Conservation (phyloP, 2,888 invertebrate genomes). For the Geophilus truncorum region DNA sequence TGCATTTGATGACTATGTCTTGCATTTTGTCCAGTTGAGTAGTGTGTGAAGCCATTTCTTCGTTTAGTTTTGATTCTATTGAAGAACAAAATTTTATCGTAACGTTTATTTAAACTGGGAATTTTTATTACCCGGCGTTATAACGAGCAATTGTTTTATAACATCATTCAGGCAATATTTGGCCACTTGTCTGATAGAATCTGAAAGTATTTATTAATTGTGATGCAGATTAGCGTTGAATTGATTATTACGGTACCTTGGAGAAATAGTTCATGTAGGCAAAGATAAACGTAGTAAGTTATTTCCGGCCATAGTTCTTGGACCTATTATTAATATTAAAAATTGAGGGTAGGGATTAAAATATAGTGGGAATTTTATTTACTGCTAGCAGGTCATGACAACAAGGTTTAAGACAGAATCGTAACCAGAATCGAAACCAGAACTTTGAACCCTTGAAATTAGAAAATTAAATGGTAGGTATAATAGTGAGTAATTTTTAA, state of each 20-base stretch:
- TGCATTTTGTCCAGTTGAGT: neutral
- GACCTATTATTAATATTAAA: no score
- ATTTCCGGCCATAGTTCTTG: neutral
- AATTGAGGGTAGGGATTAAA: no score
- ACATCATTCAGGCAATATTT: neutral
- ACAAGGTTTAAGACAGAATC: neutral
- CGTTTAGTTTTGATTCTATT: neutral
- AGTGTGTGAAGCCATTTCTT: neutral
- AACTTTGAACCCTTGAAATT: neutral
- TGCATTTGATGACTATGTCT: neutral
- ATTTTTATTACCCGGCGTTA: neutral
- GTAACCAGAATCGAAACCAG: slow-evolving; percentile 4
- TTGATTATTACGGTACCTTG: neutral
- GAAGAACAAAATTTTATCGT: neutral
- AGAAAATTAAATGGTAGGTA: neutral
- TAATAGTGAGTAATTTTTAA: neutral
- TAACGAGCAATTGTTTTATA: neutral
- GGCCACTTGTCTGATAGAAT: neutral
- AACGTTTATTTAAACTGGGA: neutral
- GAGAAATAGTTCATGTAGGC: neutral
- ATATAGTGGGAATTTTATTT: neutral
- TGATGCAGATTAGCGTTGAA: no score
- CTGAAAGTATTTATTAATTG: neutral
- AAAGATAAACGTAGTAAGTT: neutral
- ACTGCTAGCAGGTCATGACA: neutral